These are phyloP conservation scores for Cathartes aura DNA, from an alignment of 2,113 vertebrate genomes.

Conservation along the genomic window DNA sequence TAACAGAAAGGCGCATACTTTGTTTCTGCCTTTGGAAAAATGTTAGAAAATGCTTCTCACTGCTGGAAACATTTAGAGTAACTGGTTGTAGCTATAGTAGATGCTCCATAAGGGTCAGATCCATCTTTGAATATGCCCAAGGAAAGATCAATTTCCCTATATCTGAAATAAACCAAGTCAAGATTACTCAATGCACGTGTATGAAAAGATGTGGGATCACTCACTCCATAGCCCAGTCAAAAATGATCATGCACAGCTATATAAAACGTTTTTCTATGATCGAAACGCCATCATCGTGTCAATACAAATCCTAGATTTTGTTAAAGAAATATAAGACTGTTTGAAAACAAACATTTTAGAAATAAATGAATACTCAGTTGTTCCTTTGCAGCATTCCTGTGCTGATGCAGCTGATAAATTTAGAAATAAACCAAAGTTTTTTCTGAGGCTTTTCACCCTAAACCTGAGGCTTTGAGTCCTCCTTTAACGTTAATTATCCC, in stretches of 20 bases:
- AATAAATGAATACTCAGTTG: not conserved
- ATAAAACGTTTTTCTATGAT: not conserved
- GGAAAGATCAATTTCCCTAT: not conserved
- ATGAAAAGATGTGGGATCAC: not conserved
- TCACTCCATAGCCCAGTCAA: not conserved
- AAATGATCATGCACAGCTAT: not conserved
- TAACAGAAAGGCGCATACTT: not conserved
- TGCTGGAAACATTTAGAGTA: not conserved
- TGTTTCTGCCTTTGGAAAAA: not conserved
- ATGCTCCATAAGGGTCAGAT: not conserved
- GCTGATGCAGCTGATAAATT: conserved; percentile 33
- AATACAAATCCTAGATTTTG: not conserved
- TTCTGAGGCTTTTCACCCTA: not conserved
- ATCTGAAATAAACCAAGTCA: not conserved
- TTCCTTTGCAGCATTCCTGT: not conserved
- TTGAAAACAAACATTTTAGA: conserved; percentile 8
- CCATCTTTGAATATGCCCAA: not conserved
- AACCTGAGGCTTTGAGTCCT: not conserved
- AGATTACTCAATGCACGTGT: not conserved
- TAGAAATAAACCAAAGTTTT: not conserved
- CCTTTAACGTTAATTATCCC: conserved; percentile 2
- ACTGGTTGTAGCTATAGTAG: not conserved
- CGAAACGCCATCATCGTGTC: not conserved
- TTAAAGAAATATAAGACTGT: not conserved
- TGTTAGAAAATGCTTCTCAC: not conserved